A percentile compares a stretch with the other conserved stretches of the same genome.
These are phyloP conservation scores for Schlechtendalia chinensis DNA, from an alignment of 1,140 invertebrate species.

Conservation along the genomic window DNA sequence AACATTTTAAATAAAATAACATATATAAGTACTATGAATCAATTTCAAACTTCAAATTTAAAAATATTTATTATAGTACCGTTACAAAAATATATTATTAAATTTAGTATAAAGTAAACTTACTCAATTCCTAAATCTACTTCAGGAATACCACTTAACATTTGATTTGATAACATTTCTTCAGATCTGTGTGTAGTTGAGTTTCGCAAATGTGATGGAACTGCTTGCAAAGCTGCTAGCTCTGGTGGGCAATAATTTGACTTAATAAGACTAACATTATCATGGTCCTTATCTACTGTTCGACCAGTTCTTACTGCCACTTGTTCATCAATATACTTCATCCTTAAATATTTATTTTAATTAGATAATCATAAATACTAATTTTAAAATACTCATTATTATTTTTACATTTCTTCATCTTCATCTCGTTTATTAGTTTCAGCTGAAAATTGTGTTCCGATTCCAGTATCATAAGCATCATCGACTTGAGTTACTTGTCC, in stretches of 20 bases:
- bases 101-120: constrained; percentile 54
- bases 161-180: constrained; percentile 99
- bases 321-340: constrained; percentile 96
- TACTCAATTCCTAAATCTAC: constrained; percentile 97
- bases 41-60: no score
- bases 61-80: no score
- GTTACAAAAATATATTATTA: no score
- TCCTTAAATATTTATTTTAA: constrained; percentile 60
- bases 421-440: constrained; percentile 97
- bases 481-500: constrained; percentile 73
- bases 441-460: constrained; percentile 95
- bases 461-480: constrained; percentile 84
- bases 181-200: constrained; percentile 79
- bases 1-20: no score
- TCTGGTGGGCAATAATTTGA: constrained; percentile 78
- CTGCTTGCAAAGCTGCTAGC: constrained; percentile 78
- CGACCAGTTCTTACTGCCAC: constrained; percentile 61
- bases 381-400: neutral
- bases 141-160: constrained; percentile 99
- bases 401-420: constrained; percentile 89
- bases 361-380: neutral
- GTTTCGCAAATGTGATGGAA: constrained; percentile 82
- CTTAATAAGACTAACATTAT: constrained; percentile 57
- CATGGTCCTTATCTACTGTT: constrained; percentile 53
- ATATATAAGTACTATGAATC: no score